Conservation (phyloP, 1,140 invertebrate species). For the Nephila pilipes region DNA sequence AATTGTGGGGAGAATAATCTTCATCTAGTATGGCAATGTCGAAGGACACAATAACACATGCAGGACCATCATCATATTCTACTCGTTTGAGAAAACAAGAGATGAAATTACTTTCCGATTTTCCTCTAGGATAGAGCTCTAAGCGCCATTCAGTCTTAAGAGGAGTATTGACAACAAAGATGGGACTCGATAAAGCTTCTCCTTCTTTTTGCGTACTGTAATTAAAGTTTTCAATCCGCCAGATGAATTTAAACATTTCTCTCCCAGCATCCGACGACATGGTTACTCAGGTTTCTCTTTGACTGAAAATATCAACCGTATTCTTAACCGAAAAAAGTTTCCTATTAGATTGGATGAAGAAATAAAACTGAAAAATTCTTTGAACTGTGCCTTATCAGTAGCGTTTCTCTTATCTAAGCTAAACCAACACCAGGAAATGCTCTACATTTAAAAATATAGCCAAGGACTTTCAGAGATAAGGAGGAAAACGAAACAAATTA, state of each 20-base stretch:
- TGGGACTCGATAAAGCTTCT: neutral
- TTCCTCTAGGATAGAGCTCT: neutral
- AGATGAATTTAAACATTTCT: neutral
- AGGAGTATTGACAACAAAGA: neutral
- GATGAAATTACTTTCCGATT: neutral
- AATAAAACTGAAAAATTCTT: too few relatives aligned
- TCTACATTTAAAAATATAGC: too few relatives aligned
- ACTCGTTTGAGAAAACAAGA: neutral
- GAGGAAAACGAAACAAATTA: too few relatives aligned
- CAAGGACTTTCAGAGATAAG: too few relatives aligned
- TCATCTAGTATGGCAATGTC: neutral
- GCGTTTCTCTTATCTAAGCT: too few relatives aligned
- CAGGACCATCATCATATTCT: neutral
- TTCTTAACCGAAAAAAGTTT: too few relatives aligned
- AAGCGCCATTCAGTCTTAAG: neutral
- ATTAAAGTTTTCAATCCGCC: neutral
- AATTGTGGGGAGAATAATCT: neutral
- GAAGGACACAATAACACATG: neutral
- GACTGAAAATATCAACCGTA: too few relatives aligned
- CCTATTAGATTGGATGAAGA: too few relatives aligned
- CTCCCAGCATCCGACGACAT: neutral
- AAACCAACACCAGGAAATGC: too few relatives aligned
- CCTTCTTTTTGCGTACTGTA: neutral
- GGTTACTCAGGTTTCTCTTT: too few relatives aligned
- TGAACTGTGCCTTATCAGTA: too few relatives aligned